These are phyloP conservation scores for Meloidogyne floridensis DNA, from an alignment of 1,140 invertebrate genomes.

Conservation along the genomic window DNA sequence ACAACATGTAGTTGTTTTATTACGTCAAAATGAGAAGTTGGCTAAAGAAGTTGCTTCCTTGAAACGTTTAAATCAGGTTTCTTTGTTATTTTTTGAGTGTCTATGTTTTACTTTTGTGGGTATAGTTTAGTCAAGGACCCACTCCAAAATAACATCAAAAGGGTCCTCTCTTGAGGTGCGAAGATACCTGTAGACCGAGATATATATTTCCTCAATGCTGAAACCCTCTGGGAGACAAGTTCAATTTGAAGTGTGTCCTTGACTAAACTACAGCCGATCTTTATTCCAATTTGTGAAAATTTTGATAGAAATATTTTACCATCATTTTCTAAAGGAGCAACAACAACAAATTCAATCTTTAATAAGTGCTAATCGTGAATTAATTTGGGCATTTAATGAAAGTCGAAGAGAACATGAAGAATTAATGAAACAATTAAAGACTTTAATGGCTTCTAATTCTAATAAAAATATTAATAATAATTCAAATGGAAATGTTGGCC, in stretches of 20 bases:
- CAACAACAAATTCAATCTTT: slow-evolving; percentile 30
- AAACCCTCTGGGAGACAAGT: too few relatives aligned
- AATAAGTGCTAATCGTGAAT: slow-evolving; percentile 27
- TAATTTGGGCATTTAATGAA: slow-evolving; percentile 31
- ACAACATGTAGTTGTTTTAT: background rate
- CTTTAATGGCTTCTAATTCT: background rate
- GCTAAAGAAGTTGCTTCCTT: slow-evolving; percentile 19
- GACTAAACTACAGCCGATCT: too few relatives aligned
- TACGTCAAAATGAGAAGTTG: slow-evolving; percentile 21
- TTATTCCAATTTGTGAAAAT: too few relatives aligned
- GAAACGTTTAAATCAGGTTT: slow-evolving; percentile 25
- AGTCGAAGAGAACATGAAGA: slow-evolving; percentile 27
- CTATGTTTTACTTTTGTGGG: too few relatives aligned
- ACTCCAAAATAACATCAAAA: too few relatives aligned
- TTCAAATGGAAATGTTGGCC: background rate
- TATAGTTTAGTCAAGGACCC: too few relatives aligned
- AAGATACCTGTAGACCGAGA: too few relatives aligned
- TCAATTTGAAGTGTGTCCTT: too few relatives aligned
- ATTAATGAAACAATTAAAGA: slow-evolving; percentile 25
- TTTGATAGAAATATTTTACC: too few relatives aligned
- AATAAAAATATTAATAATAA: background rate
- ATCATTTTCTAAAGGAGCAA: slow-evolving; percentile 15
- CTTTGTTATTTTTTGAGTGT: background rate
- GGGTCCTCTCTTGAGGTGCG: too few relatives aligned
- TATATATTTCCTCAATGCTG: too few relatives aligned